Base-by-base conservation (phyloP, 2,888 invertebrate species). In the Melieria omissa region DNA sequence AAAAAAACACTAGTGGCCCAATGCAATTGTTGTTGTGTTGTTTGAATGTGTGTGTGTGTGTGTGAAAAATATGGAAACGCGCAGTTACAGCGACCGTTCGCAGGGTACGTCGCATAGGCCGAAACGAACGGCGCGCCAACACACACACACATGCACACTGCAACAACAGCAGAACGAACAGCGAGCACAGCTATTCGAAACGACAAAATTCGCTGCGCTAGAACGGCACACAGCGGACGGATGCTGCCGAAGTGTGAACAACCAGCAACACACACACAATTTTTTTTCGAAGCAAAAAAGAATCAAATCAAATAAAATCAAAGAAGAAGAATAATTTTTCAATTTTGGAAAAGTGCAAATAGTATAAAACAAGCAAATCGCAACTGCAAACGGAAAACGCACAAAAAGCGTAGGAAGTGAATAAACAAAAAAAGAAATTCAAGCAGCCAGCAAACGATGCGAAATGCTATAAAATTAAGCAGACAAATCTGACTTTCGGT, bases 221-320 rank as follows among this genome's bases (percentile, higher is more conserved):
- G 73, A 75, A 74, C 74, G 74, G 76, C 71, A 74, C 69, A 61
- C 68, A 76, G 73, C 76, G 75, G 71, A 77, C 74, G 74, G 77
- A 74, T 74, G 76, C 75, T 73, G 74, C 49, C 47, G 70, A 46
- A 58, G 54, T 44, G 57, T 52, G 29, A 29, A 29, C 29, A 29
- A 29, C 29, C 29, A 29, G 29, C 29, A 29, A 29, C 29, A 29
- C 29, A 29, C 29, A 29, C 29, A 29, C 29, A 29, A 29, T 2
- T 29, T 29, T 29, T 29, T 29, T 29, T 29, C 2, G 29, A 2
- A 29, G 29, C 14, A 57, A 57, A 57, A n/a, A 64, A n/a, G 63
- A 58, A 76, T 74, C 61, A 79, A 78, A 75, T 74, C 29, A 29
- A 29, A 29, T 29, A 29, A 29, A 29, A 29, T 29, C 29, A 29